Conservation (phyloP, 2,888 invertebrate species). For the Alcis repandata region DNA sequence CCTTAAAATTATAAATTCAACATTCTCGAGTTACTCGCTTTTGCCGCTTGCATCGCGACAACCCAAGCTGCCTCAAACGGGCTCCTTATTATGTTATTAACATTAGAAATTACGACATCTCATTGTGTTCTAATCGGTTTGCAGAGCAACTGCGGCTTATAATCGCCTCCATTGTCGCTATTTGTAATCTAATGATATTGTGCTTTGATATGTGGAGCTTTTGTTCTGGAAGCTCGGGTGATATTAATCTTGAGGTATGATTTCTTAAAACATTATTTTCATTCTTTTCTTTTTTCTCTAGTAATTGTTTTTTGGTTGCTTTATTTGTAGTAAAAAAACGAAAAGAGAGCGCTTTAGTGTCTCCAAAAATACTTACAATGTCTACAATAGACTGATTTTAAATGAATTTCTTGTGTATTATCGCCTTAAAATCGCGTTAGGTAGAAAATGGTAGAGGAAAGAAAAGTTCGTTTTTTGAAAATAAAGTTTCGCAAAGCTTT, state of each 20-base stretch:
- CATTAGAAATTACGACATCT: conserved; percentile 79
- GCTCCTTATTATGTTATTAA: conserved; percentile 80
- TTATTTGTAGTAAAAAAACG: too few relatives aligned
- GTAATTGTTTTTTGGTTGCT: too few relatives aligned
- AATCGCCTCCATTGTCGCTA: conserved; percentile 30
- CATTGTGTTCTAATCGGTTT: conserved; percentile 71
- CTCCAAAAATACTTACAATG: too few relatives aligned
- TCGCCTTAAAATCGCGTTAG: too few relatives aligned
- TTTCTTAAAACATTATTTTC: too few relatives aligned
- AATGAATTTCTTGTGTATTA: too few relatives aligned
- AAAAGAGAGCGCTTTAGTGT: too few relatives aligned
- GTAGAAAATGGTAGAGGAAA: too few relatives aligned
- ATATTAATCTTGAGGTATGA: not conserved
- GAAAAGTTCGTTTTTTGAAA: too few relatives aligned
- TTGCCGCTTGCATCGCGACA: conserved; percentile 49
- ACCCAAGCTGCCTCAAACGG: conserved; percentile 64
- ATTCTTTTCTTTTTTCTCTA: too few relatives aligned
- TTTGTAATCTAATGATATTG: conserved; percentile 41
- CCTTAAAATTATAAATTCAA: not conserved
- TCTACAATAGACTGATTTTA: too few relatives aligned
- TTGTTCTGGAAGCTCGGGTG: conserved; percentile 22
- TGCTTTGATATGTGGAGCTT: conserved; percentile 40
- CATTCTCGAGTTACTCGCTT: conserved; percentile 39
- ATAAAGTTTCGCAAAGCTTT: too few relatives aligned
- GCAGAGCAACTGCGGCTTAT: conserved; percentile 25